Evolutionary conservation across 2,797 vertebrate species (phyloP).

Genomic region (Xerus rutilus): DNA sequence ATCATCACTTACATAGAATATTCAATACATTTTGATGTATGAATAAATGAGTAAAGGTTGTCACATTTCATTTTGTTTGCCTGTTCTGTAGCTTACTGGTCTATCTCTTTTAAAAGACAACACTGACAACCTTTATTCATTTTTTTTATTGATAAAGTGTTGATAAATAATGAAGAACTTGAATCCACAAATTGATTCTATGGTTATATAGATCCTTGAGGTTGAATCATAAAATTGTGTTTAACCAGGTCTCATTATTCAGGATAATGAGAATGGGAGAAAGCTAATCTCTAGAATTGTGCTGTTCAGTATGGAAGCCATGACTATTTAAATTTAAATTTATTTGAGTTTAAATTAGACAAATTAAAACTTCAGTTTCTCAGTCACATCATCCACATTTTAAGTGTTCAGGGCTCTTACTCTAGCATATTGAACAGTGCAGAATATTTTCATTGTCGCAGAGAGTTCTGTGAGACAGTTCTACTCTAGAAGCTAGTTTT

Average conservation of each 20-base stretch:
- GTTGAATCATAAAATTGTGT: not conserved
- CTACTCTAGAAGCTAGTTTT: not conserved
- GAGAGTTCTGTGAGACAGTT: not conserved
- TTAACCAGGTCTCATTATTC: not conserved
- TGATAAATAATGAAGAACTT: constrained; percentile 1
- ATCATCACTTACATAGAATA: not conserved
- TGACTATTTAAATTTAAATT: constrained; percentile 29
- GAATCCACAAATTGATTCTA: not conserved
- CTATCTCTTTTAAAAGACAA: not conserved
- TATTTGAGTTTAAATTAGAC: constrained; percentile 15
- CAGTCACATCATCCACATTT: not conserved
- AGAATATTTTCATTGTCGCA: not conserved
- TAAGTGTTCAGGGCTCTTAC: not conserved
- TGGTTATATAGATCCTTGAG: not conserved
- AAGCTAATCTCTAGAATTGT: not conserved
- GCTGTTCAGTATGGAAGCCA: not conserved
- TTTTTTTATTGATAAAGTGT: constrained; percentile 6
- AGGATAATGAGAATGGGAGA: not conserved
- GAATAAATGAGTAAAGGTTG: not conserved
- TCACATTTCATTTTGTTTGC: not conserved
- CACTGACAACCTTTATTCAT: not conserved
- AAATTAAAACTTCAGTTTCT: constrained; percentile 39
- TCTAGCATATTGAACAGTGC: not conserved
- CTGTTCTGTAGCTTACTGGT: not conserved
- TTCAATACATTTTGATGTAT: not conserved